Base-by-base conservation (phyloP, 2,113 vertebrate genomes). In the Malaclemys terrapin region DNA sequence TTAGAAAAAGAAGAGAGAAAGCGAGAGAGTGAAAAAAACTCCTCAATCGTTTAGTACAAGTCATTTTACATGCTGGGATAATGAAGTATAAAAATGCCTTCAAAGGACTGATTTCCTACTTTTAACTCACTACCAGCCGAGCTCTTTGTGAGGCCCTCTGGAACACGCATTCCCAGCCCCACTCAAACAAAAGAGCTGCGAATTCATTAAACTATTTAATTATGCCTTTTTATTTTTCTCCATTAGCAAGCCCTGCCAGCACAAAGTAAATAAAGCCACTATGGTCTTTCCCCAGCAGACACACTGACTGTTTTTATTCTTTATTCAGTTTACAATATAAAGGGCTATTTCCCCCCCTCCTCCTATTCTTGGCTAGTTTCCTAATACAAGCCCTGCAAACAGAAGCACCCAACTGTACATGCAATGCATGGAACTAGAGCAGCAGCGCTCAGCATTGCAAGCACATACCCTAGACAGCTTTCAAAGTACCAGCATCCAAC, bases 11-110 rank as follows among this genome's bases (percentile, higher is more conserved):
- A 91, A 96, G 97, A 97, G 97, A 97, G 97, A 98, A 96, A 98
- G 95, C 97, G 97, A 96, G 98, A 97, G 98, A 97, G 97, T 93
- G 95, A 97, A 98, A 98, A 98, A 99, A 99, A 99, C 99, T 99
- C 99, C 98, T 99, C 98, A 98, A 98, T 99, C 99, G 98, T 99
- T 99, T 99, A 99, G 98, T 98, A 98, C 98, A 98, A 99, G 99
- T 99, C 99, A 99, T 99, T 99, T 99, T 99, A 99, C 99, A 99
- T 99, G 99, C 99, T 99, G 99, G 99, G 99, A 99, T 99, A 99
- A 99, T 99, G 99, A 99, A 99, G 99, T 98, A 99, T 99, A 98
- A 99, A 99, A 99, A 99, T 98, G 98, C 99, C 99, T 99, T 99
- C 99, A 99, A 99, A 99, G 98, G 99, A 98, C 98, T 98, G 98